A percentile compares a stretch with the other conserved stretches of the same genome.
These are phyloP conservation scores for Delichon dasypus DNA, from an alignment of 2,797 vertebrate species.

Conservation along the genomic window DNA sequence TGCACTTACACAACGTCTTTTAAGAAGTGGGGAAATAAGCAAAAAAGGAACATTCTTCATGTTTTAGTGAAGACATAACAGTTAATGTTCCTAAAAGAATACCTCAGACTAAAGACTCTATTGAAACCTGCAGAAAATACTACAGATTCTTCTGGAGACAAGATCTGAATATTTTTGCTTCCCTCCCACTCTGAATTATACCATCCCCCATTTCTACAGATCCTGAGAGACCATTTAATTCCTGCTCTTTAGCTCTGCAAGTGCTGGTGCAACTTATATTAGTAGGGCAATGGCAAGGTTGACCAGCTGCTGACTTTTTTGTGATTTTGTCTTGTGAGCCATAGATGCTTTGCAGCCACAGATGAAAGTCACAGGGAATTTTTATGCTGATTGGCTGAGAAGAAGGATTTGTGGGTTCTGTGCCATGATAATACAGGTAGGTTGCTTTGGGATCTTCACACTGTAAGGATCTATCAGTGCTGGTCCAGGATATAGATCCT, in stretches of 20 bases:
- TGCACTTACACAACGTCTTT: not conserved
- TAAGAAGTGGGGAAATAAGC: not conserved
- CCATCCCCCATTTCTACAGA: not conserved
- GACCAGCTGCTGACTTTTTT: not conserved
- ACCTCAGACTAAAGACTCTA: not conserved
- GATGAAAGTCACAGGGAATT: not conserved
- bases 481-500: not conserved
- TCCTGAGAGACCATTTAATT: not conserved
- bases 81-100: not conserved
- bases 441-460: not conserved
- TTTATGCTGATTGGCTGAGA: not conserved
- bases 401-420: not conserved
- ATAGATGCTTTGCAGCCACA: not conserved
- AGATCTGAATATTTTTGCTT: not conserved
- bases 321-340: not conserved
- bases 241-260: not conserved
- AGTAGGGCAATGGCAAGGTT: not conserved
- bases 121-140: not conserved
- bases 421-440: not conserved
- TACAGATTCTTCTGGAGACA: not conserved
- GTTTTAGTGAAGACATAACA: not conserved
- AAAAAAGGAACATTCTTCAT: not conserved
- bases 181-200: not conserved
- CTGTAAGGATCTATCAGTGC: not conserved
- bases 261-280: not conserved